Percentiles rank a stretch among this genome's conserved stretches.
Conservation (phyloP, 30 jellyfish, hydroid and myxozoan genomes). For the Pseudorhiza aurosa region DNA sequence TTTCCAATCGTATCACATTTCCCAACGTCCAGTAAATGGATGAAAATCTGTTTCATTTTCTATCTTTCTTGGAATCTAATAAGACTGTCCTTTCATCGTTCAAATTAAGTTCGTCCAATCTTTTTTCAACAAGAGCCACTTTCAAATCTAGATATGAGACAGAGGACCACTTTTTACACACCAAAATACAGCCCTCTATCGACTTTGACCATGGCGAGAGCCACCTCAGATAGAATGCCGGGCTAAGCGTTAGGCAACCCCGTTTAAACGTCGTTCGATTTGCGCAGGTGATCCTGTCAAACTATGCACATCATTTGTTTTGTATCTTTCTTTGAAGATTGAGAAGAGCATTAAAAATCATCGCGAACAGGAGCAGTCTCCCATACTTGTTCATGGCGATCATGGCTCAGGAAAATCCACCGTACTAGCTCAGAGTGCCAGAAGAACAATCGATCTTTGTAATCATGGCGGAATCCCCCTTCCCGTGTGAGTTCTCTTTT, state of each 20-base stretch:
- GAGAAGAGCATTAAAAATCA: conserved; percentile 53
- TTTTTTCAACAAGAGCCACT: too few relatives aligned
- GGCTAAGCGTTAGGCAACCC: not conserved
- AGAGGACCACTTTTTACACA: too few relatives aligned
- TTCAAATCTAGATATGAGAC: too few relatives aligned
- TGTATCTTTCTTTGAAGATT: conserved; percentile 28
- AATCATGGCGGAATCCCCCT: conserved; percentile 47
- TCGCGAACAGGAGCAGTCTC: conserved; percentile 60
- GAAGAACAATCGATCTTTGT: conserved; percentile 64
- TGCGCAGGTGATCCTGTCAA: not conserved
- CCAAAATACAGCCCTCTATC: too few relatives aligned
- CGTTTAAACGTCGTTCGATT: not conserved
- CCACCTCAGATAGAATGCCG: not conserved
- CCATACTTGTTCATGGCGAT: conserved; percentile 60
- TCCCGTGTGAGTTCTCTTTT: conserved; percentile 41
- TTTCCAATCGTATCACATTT: too few relatives aligned
- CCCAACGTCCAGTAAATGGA: too few relatives aligned
- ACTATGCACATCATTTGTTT: too few relatives aligned
- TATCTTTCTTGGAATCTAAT: too few relatives aligned
- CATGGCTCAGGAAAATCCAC: conserved; percentile 70
- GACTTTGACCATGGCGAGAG: not conserved
- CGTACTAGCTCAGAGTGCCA: conserved; percentile 75
- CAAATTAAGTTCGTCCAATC: too few relatives aligned
- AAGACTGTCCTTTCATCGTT: too few relatives aligned
- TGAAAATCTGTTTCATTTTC: too few relatives aligned